phyloP scores from a whole-genome alignment of 1,140 invertebrate species.

The Octopus sinensis region DNA sequence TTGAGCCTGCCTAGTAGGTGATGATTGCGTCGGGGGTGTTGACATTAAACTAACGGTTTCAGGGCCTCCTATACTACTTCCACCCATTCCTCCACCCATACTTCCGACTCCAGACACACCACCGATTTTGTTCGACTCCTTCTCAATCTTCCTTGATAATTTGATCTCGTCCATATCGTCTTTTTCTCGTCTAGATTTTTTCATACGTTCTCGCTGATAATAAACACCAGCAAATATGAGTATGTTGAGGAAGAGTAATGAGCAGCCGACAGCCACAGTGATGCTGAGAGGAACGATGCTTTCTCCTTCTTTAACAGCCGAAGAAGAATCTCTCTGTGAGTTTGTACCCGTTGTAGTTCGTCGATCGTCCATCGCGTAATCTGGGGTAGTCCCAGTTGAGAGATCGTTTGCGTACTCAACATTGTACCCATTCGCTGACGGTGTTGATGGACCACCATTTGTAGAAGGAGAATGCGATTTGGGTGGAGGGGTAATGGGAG shows the following conservation, averaged over 20 bases:
- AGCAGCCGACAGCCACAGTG: constrained; percentile 91
- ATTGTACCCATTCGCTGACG: background rate
- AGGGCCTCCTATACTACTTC: constrained; percentile 6
- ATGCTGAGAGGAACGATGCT: constrained; percentile 54
- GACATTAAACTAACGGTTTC: constrained; percentile 31
- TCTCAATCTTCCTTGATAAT: constrained; percentile 27
- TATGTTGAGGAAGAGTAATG: constrained; percentile 82
- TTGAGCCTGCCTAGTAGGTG: constrained; percentile 12
- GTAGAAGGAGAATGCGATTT: constrained; percentile 1
- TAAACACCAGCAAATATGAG: constrained; percentile 91
- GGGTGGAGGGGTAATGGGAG: constrained; percentile 24
- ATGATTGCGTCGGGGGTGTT: constrained; percentile 16
- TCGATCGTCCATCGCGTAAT: background rate
- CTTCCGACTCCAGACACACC: background rate
- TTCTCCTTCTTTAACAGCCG: background rate
- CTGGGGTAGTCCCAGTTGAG: background rate
- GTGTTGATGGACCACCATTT: background rate
- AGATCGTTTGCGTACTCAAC: background rate
- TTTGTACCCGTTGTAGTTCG: background rate
- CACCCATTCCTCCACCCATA: background rate
- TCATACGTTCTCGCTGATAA: constrained; percentile 79
- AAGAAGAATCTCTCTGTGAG: background rate
- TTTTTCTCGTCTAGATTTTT: constrained; percentile 26
- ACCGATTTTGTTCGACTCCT: constrained; percentile 19
- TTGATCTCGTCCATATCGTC: constrained; percentile 29